Conservation (phyloP, 2,797 vertebrate genomes). For the Lagothrix lagotricha region DNA sequence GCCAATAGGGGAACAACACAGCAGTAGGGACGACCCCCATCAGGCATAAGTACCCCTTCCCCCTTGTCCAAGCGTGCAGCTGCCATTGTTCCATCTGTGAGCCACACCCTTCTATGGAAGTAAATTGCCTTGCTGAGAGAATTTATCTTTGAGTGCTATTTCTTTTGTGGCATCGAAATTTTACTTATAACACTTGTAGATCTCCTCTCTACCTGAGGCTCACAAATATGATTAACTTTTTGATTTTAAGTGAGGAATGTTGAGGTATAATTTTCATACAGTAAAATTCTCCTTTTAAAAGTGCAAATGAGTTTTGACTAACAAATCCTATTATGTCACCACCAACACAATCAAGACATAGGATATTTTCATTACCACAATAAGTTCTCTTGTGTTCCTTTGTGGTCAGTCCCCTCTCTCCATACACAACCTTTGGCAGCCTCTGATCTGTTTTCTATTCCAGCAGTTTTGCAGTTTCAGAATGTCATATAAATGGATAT, state of each 20-base stretch:
- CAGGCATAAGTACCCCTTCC: too few relatives aligned
- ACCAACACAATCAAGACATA: neutral
- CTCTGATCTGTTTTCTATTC: neutral
- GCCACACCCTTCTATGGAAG: too few relatives aligned
- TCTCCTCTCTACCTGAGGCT: neutral
- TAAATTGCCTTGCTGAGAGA: too few relatives aligned
- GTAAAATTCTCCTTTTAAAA: conserved; percentile 15
- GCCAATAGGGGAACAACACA: too few relatives aligned
- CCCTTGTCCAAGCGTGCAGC: too few relatives aligned
- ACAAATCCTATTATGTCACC: neutral
- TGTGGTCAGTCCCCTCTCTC: neutral
- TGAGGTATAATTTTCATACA: neutral
- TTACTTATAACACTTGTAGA: neutral
- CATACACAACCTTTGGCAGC: neutral
- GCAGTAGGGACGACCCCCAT: too few relatives aligned
- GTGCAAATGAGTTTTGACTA: neutral
- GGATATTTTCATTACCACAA: neutral
- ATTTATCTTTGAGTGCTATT: too few relatives aligned
- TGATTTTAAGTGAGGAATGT: neutral
- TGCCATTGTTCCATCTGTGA: too few relatives aligned
- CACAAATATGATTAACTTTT: neutral
- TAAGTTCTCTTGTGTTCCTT: neutral
- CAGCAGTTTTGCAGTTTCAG: neutral
- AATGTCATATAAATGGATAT: neutral
- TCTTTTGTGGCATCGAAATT: too few relatives aligned